Evolutionary conservation across 2,113 vertebrate species (phyloP), one percentile per base, ranked within the genome.

Genomic region (Takifugu flavidus): DNA sequence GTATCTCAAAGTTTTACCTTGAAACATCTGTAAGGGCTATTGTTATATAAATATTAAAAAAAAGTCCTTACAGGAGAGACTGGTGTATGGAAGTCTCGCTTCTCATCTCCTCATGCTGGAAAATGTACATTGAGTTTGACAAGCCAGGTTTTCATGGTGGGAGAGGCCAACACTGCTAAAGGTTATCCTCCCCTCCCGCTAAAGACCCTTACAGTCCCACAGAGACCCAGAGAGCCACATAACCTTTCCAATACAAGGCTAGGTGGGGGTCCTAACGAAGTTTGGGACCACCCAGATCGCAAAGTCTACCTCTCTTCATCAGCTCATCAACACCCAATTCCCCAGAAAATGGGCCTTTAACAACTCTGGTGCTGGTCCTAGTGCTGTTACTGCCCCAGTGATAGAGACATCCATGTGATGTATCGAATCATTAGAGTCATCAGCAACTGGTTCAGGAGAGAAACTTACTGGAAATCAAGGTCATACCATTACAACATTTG

Each of bases 251-350:
- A 65, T 70, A 67, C 67, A 73, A 75, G 82, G 56, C 66, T 53
- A 59, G 59, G 74, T 74, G 82, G 80, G 70, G 78, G 79, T 83
- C 83, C 71, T 61, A 56, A 84, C 63, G 13, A 75, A 73, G 75
- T 80, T 70, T 65, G 46, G 56, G 88, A 89, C 86, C 88, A 88
- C 86, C 88, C 81, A 85, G 59, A 72, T 79, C 28, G 79, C 67
- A 72, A 55, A 85, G 75, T 68, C 76, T 73, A 72, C 81, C 81
- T 87, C 81, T 86, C 85, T 87, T 89, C 86, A 87, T 86, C 88
- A 88, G 88, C 77, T 88, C 85, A 89, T 87, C 86, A 89, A 88
- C 86, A 88, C 88, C 78, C 84, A 86, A 86, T 89, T 84, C 85
- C 77, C 82, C 74, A 75, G 78, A 88, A 88, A 88, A 88, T 79